Evolutionary conservation across 2,888 invertebrate genomes (phyloP), one percentile per base, ranked within the genome.

Genomic region (Scaptomyza tumidula): DNA sequence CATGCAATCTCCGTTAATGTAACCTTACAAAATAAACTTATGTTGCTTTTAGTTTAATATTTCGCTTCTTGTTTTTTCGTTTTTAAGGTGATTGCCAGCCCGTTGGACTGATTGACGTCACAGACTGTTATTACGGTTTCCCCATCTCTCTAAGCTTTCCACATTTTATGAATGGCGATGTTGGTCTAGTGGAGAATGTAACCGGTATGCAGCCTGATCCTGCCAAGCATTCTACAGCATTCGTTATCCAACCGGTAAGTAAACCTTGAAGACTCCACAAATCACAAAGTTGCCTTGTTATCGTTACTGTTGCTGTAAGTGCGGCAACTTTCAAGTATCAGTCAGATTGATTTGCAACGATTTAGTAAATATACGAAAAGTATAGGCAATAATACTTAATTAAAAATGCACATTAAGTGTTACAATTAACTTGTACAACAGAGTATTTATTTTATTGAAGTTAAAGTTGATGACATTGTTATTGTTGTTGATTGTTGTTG

Each of bases 101-200:
- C 3, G 91, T 93, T 37, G 98, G 98, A 6, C 91, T 97, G 3
- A 93, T 97, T 29, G 97, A 98, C 89, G 97, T 98, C 39, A 94
- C 95, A 0, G 95, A 95, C 55, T 98, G 98, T 88, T 97, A 97
- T 92, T 97, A 97, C 88, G 97, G 97, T 0, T 97, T 97, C 90
- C 98, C 98, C 0, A 97, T 98, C 46, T 96, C 97, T 0, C 93
- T 97, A 6, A 97, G 97, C 43, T 97, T 96, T 91, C 98, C 98
- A 0, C 98, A 98, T 90, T 98, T 97, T 91, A 95, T 96, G 90
- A 94, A 96, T 70, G 94, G 95, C 0, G 96, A 96, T 74, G 93
- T 94, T 0, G 90, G 93, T 0, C 92, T 97, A 1, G 91, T 93
- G 67, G 93, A 94, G 54, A 94, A 94, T 57, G 94, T 97, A 0